Conservation (phyloP, 1,140 invertebrate genomes). For the Ganaspis sp. region DNA sequence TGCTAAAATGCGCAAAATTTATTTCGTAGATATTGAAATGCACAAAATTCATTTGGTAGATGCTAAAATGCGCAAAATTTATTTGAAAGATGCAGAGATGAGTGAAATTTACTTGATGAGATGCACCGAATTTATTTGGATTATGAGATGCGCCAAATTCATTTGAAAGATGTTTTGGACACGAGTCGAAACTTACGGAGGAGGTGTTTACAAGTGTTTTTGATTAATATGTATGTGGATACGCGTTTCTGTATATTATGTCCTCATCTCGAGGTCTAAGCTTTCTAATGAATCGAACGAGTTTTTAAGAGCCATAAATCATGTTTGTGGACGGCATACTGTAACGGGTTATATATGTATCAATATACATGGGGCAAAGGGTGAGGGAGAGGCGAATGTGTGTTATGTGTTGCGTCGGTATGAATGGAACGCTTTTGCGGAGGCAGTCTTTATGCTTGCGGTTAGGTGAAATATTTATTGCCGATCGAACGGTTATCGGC, state of each 20-base stretch:
- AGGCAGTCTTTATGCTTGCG: conserved; percentile 54
- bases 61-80: too few relatives aligned
- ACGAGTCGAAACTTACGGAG: background rate
- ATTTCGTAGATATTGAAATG: too few relatives aligned
- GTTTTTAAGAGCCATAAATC: conserved; percentile 54
- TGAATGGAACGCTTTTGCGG: conserved; percentile 65
- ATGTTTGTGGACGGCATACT: conserved; percentile 48
- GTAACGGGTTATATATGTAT: conserved; percentile 56
- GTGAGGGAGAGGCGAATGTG: conserved; percentile 53
- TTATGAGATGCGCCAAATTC: too few relatives aligned
- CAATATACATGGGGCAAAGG: conserved; percentile 51
- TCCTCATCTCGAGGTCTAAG: conserved; percentile 23
- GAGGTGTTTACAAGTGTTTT: background rate
- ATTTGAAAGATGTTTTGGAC: background rate
- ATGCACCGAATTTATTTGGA: too few relatives aligned
- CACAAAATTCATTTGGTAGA: too few relatives aligned
- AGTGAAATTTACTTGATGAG: too few relatives aligned
- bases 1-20: too few relatives aligned
- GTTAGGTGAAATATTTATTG: conserved; percentile 61
- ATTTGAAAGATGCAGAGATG: too few relatives aligned
- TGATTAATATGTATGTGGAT: background rate
- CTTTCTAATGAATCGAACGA: conserved; percentile 39
- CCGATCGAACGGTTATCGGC: conserved; percentile 61
- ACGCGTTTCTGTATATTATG: background rate
- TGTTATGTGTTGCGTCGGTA: conserved; percentile 53